These are phyloP conservation scores for Polyodon spathula DNA, from an alignment of 2,113 vertebrate species.

Conservation along the genomic window DNA sequence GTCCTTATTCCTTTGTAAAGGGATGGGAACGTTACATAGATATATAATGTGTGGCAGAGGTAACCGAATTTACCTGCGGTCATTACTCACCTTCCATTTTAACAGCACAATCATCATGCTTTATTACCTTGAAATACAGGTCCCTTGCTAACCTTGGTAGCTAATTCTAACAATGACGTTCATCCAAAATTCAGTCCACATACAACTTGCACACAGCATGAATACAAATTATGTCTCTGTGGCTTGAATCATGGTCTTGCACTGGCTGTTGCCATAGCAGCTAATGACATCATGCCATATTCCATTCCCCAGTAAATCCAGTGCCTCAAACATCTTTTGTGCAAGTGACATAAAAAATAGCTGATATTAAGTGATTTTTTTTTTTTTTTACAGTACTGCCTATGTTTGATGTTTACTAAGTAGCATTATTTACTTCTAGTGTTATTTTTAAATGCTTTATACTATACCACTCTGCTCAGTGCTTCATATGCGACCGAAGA, in stretches of 20 bases:
- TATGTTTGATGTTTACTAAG: conserved; percentile 40
- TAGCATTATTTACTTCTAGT: conserved; percentile 43
- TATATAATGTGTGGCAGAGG: too few relatives aligned
- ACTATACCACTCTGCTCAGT: too few relatives aligned
- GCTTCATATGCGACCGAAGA: too few relatives aligned
- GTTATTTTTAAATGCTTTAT: conserved; percentile 47
- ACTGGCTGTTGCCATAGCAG: conserved; percentile 57
- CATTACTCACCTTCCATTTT: not conserved
- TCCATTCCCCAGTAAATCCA: conserved; percentile 40
- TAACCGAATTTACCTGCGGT: not conserved
- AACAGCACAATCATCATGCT: conserved; percentile 10
- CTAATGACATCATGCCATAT: conserved; percentile 51
- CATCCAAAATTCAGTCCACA: conserved; percentile 35
- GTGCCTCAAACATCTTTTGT: conserved; percentile 14
- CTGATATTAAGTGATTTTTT: conserved; percentile 11
- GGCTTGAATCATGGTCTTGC: conserved; percentile 42
- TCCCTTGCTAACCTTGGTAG: conserved; percentile 28
- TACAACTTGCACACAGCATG: conserved; percentile 38
- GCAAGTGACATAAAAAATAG: conserved; percentile 6
- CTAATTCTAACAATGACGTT: conserved; percentile 41
- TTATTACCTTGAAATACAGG: conserved; percentile 24
- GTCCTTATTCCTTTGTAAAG: too few relatives aligned
- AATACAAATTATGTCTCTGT: conserved; percentile 44
- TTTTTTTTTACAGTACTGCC: conserved; percentile 30
- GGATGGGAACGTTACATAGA: too few relatives aligned